Conservation (phyloP, 2,888 invertebrate genomes). For the Globia sparganii region DNA sequence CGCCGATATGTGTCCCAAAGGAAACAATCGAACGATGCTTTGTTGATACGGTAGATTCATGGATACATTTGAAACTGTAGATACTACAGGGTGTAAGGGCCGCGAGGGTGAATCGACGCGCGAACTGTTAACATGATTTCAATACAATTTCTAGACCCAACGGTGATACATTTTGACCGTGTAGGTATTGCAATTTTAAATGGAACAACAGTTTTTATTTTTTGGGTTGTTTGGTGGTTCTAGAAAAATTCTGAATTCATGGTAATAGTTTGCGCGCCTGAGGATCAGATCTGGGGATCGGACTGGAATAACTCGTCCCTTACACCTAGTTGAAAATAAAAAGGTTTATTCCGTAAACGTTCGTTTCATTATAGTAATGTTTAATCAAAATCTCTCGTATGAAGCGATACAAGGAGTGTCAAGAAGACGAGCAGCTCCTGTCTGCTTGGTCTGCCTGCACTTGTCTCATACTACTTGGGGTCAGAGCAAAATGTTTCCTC, state of each 20-base stretch:
- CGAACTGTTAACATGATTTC: not conserved
- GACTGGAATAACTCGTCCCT: no score
- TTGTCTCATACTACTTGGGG: not conserved
- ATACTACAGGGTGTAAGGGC: not conserved
- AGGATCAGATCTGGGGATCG: no score
- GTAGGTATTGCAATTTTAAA: not conserved
- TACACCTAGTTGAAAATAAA: no score
- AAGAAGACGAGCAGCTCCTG: not conserved
- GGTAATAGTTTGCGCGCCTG: not conserved
- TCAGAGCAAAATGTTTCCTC: not conserved
- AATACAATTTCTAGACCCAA: not conserved
- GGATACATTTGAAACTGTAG: not conserved
- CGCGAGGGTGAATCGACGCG: no score
- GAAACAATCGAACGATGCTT: not conserved
- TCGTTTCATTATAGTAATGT: not conserved
- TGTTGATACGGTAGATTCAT: not conserved
- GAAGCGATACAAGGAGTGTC: not conserved
- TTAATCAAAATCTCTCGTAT: not conserved
- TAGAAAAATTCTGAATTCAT: not conserved
- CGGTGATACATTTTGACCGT: not conserved
- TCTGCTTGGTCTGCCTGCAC: not conserved
- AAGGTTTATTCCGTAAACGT: not conserved
- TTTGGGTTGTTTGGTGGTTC: not conserved
- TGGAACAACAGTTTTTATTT: not conserved
- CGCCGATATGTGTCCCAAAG: not conserved